These are phyloP conservation scores for Plebejus argus DNA, from an alignment of 2,888 invertebrate genomes.

Conservation along the genomic window DNA sequence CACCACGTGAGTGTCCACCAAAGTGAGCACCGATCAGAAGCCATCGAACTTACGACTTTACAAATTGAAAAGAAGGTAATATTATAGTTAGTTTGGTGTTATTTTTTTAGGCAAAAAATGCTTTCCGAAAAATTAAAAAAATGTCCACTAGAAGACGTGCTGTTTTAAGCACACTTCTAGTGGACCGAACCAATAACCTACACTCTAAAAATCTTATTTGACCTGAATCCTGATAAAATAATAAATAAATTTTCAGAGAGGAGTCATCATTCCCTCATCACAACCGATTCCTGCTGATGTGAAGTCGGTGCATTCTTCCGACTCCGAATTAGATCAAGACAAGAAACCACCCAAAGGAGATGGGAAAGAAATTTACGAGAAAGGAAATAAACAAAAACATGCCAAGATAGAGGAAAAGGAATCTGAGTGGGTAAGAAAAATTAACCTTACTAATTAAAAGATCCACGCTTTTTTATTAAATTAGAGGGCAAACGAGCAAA, in stretches of 20 bases:
- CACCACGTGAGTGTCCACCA: slow-evolving; percentile 52
- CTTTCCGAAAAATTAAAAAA: no score
- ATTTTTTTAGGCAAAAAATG: no score
- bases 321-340: slow-evolving; percentile 42
- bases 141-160: no score
- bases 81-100: no score
- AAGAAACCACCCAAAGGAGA: slow-evolving; percentile 35
- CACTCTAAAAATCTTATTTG: background rate
- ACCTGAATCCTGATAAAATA: background rate
- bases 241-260: slow-evolving; percentile 49
- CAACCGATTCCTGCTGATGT: slow-evolving; percentile 54
- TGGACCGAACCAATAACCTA: no score
- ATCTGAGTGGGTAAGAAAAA: slow-evolving; percentile 40
- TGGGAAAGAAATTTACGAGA: background rate
- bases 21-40: slow-evolving; percentile 53
- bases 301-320: slow-evolving; percentile 38
- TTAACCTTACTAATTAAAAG: no score
- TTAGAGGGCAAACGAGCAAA: no score
- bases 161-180: no score
- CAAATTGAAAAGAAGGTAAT: slow-evolving; percentile 53
- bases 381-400: background rate
- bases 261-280: slow-evolving; percentile 41
- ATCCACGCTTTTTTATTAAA: no score
- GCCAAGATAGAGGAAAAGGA: slow-evolving; percentile 65
- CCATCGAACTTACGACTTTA: slow-evolving; percentile 51